phyloP scores from a whole-genome alignment of 2,797 vertebrate species.

The Chloroceryle amazona region DNA sequence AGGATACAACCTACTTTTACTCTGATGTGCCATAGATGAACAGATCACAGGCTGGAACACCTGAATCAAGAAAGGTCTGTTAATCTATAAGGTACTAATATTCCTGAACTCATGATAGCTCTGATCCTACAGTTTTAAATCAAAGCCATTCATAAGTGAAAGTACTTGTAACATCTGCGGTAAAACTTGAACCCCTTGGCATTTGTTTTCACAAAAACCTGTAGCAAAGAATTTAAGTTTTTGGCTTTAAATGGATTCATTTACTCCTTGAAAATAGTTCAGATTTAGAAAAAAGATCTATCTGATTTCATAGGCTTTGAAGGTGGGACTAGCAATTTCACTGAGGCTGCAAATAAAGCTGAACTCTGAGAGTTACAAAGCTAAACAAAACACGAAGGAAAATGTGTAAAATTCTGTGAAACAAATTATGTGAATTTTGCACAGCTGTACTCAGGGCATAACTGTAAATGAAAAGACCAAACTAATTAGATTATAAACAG shows the following conservation, averaged over 20 bases:
- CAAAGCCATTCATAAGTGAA: constrained; percentile 7
- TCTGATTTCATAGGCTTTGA: constrained; percentile 18
- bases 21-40: not conserved
- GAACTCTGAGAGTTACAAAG: constrained; percentile 26
- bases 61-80: not conserved
- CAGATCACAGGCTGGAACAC: not conserved
- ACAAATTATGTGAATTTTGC: constrained; percentile 58
- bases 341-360: constrained; percentile 42
- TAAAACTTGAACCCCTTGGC: not conserved
- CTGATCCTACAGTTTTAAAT: constrained; percentile 37
- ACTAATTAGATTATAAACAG: constrained; percentile 83
- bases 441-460: constrained; percentile 75
- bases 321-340: constrained; percentile 39
- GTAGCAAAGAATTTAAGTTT: not conserved
- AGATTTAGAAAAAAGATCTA: not conserved
- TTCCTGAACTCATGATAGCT: not conserved
- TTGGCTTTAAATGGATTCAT: constrained; percentile 21
- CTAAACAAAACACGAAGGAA: constrained; percentile 36
- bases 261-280: constrained; percentile 8
- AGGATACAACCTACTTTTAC: not conserved
- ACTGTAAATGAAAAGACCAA: constrained; percentile 83
- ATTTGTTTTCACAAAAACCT: not conserved
- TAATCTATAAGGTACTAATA: not conserved
- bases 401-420: constrained; percentile 56
- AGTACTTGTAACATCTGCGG: constrained; percentile 1